phyloP scores from a whole-genome alignment of 2,888 invertebrate species.

The Amiota communis region DNA sequence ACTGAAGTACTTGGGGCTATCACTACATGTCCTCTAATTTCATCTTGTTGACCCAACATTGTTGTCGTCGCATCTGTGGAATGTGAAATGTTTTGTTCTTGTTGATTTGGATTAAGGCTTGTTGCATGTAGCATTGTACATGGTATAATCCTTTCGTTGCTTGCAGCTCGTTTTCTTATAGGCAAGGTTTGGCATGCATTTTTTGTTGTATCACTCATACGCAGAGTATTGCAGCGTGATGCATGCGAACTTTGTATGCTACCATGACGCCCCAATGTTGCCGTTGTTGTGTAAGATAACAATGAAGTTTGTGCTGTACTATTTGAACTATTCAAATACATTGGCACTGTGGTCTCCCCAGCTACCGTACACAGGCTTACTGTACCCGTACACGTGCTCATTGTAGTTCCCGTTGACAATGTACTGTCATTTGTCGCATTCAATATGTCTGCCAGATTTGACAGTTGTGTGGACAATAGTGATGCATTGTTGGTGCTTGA shows the following conservation, averaged over 20 bases:
- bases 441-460: constrained; percentile 51
- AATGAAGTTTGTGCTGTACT: constrained; percentile 56
- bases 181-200: constrained; percentile 41
- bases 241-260: neutral
- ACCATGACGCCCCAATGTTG: constrained; percentile 16
- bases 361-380: neutral
- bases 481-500: constrained; percentile 35
- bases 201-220: constrained; percentile 2
- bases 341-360: neutral
- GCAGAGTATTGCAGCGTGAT: neutral
- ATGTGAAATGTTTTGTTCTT: constrained; percentile 16
- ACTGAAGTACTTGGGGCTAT: neutral
- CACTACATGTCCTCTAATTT: no score
- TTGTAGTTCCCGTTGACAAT: constrained; percentile 2
- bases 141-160: neutral
- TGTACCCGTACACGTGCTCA: neutral
- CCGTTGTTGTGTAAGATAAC: constrained; percentile 23
- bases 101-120: constrained; percentile 31
- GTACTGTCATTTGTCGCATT: constrained; percentile 52
- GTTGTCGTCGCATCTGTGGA: constrained; percentile 17
- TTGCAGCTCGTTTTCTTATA: constrained; percentile 35
- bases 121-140: neutral
- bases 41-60: neutral
- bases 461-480: constrained; percentile 52
- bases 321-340: constrained; percentile 47